Conservation (phyloP, 1,140 invertebrate genomes). For the Eumaeus atala region DNA sequence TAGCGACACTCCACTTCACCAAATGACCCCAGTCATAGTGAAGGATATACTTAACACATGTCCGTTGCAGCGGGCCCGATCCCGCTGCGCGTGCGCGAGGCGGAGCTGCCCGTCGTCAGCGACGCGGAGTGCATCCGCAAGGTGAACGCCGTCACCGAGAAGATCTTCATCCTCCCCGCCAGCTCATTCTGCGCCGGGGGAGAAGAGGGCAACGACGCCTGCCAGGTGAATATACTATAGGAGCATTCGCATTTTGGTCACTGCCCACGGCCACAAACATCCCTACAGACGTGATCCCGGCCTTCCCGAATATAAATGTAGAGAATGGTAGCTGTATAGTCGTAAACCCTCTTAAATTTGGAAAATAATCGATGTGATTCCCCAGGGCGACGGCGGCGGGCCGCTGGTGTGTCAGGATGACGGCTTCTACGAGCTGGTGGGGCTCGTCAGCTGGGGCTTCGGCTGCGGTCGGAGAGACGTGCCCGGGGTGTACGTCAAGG, state of each 20-base stretch:
- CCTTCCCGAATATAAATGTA: too few relatives aligned
- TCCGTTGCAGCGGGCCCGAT: slow-evolving; percentile 91
- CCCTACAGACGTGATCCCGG: too few relatives aligned
- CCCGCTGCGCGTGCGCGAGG: slow-evolving; percentile 89
- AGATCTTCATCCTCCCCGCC: slow-evolving; percentile 93
- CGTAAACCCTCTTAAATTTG: too few relatives aligned
- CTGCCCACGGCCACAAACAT: too few relatives aligned
- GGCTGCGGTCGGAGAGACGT: slow-evolving; percentile 92
- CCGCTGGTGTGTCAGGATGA: slow-evolving; percentile 94
- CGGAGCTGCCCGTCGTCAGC: slow-evolving; percentile 94
- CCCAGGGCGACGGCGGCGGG: slow-evolving; percentile 91
- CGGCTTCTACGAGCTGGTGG: slow-evolving; percentile 92
- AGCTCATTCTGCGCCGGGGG: slow-evolving; percentile 95
- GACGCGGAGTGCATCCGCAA: slow-evolving; percentile 93
- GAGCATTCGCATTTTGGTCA: too few relatives aligned
- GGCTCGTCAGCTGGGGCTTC: slow-evolving; percentile 94
- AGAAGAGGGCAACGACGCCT: slow-evolving; percentile 93
- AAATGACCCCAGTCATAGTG: too few relatives aligned
- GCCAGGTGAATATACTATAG: slow-evolving; percentile 81
- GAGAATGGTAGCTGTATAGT: too few relatives aligned
- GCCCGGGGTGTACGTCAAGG: slow-evolving; percentile 95
- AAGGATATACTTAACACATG: too few relatives aligned
- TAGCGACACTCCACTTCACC: too few relatives aligned
- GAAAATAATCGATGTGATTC: too few relatives aligned
- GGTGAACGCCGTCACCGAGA: slow-evolving; percentile 94